phyloP scores from a whole-genome alignment of 2,888 invertebrate species.

The Ganaspis brasiliensis region DNA sequence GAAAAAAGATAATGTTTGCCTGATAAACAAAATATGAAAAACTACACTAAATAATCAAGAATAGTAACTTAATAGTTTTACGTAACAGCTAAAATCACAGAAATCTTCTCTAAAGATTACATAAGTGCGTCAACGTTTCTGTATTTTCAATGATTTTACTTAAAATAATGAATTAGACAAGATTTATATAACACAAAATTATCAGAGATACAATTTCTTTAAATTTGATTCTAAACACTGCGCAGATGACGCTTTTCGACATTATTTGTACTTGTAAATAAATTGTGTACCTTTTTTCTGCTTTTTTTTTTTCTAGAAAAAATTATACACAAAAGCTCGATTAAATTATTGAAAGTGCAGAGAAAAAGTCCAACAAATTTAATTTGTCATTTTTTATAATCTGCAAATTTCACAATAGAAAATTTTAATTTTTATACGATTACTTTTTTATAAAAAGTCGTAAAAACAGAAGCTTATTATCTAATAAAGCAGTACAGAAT shows the following conservation, averaged over 20 bases:
- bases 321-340: no score
- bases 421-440: not conserved
- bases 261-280: not conserved
- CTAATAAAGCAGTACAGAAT: constrained; percentile 37
- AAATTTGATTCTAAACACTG: not conserved
- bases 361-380: constrained; percentile 10
- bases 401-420: not conserved
- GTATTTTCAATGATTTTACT: not conserved
- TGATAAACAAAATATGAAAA: constrained; percentile 37
- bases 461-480: constrained; percentile 1
- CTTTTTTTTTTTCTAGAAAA: no score
- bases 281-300: not conserved
- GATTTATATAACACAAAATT: no score
- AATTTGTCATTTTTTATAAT: not conserved
- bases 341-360: not conserved
- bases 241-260: constrained; percentile 26
- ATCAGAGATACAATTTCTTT: no score
- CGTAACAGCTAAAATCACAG: constrained; percentile 43
- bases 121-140: constrained; percentile 7
- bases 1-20: not conserved
- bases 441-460: constrained; percentile 17
- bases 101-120: constrained; percentile 23
- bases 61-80: constrained; percentile 34
- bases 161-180: not conserved
- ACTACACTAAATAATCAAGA: not conserved